Conservation (phyloP, 35 echinoderm and acorn worm genomes). For the Lytechinus pictus region DNA sequence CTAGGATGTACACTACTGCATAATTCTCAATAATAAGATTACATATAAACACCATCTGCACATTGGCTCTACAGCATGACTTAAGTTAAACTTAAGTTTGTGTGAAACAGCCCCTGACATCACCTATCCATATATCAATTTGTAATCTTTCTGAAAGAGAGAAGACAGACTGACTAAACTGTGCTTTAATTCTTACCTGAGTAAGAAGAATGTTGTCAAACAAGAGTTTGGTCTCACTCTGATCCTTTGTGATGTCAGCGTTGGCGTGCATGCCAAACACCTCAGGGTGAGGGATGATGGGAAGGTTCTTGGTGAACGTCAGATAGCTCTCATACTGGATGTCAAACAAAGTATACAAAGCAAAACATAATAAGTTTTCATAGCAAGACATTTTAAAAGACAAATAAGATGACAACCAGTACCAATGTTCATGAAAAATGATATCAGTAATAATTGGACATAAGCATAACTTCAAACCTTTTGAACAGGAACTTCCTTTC, state of each 20-base stretch:
- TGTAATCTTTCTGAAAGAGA: conserved; percentile 52
- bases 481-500: too few species aligned
- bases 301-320: conserved; percentile 83
- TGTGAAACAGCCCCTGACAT: too few species aligned
- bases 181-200: conserved; percentile 66
- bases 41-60: too few species aligned
- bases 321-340: conserved; percentile 97
- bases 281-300: conserved; percentile 91
- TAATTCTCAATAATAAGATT: too few species aligned
- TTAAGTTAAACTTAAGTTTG: too few species aligned
- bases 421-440: not conserved
- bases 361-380: not conserved
- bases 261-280: conserved; percentile 97
- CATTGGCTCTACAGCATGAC: too few species aligned
- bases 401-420: too few species aligned
- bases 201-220: conserved; percentile 97
- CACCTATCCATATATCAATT: too few species aligned
- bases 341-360: not conserved
- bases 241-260: conserved; percentile 97
- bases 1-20: too few species aligned
- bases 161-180: conserved; percentile 12
- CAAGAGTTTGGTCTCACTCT: conserved; percentile 87
- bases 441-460: not conserved
- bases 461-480: too few species aligned
- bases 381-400: not conserved